Conservation (phyloP, 2,797 vertebrate species). For the Oophaga sylvatica region DNA sequence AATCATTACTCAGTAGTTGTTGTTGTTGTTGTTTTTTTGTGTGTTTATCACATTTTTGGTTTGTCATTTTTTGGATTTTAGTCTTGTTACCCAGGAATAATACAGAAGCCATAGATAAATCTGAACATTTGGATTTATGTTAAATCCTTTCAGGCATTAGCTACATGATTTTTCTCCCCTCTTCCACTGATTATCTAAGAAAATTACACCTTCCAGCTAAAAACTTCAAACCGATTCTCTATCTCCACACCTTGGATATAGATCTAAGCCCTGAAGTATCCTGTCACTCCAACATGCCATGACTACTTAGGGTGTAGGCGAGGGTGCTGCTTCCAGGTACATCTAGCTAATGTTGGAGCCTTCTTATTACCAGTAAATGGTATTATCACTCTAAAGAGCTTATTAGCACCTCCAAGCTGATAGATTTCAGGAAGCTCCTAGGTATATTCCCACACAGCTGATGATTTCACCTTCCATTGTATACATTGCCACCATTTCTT, state of each 20-base stretch:
- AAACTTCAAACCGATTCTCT: background rate
- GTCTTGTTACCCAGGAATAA: background rate
- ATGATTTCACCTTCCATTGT: too few relatives aligned
- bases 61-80: background rate
- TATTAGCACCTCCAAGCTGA: too few relatives aligned
- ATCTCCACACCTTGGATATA: background rate
- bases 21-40: background rate
- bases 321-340: background rate
- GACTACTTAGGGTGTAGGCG: background rate
- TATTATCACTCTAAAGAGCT: too few relatives aligned
- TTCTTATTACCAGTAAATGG: too few relatives aligned
- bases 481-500: too few relatives aligned
- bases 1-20: too few relatives aligned
- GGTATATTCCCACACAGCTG: too few relatives aligned
- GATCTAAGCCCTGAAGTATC: constrained; percentile 12
- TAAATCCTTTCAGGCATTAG: background rate
- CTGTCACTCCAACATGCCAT: constrained; percentile 2
- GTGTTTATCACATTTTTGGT: background rate
- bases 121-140: background rate
- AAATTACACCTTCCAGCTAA: constrained; percentile 2
- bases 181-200: background rate
- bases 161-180: background rate
- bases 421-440: too few relatives aligned
- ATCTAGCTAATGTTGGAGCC: too few relatives aligned
- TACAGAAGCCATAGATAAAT: background rate